Evolutionary conservation across 2,113 vertebrate species (phyloP).

Genomic region (Oncorhynchus masou): DNA sequence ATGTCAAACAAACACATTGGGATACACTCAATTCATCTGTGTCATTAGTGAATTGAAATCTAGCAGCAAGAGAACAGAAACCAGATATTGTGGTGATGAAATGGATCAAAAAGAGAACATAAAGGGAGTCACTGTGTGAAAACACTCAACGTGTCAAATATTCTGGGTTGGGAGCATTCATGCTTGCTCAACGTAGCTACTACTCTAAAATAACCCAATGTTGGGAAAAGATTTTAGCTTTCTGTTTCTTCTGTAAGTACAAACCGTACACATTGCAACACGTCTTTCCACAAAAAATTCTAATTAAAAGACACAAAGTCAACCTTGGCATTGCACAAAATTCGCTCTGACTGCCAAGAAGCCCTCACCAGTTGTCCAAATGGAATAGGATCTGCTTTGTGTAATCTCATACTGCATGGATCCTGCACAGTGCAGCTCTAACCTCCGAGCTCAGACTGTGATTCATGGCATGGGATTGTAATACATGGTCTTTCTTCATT

Average conservation of each 20-base stretch:
- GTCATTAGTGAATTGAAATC: too few species aligned
- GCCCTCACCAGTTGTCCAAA: conserved; percentile 7
- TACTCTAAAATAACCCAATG: background rate
- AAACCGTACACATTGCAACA: conserved; percentile 6
- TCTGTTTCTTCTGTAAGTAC: background rate
- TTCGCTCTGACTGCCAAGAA: conserved; percentile 1
- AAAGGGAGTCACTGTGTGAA: background rate
- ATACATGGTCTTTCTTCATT: background rate
- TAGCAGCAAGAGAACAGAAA: too few species aligned
- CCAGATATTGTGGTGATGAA: too few species aligned
- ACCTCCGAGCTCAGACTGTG: background rate
- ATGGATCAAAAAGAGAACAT: background rate
- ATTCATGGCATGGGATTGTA: conserved; percentile 6
- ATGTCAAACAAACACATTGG: too few species aligned
- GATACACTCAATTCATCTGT: too few species aligned
- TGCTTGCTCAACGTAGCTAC: background rate
- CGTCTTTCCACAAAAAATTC: background rate
- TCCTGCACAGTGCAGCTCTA: background rate
- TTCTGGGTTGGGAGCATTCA: background rate
- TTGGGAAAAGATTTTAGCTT: conserved; percentile 5
- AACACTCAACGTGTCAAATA: background rate
- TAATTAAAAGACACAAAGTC: background rate
- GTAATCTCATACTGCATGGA: conserved; percentile 11
- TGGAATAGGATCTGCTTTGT: background rate
- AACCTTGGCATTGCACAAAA: conserved; percentile 1